Conservation (phyloP, 2,888 invertebrate species). For the Scotopteryx bipunctaria region DNA sequence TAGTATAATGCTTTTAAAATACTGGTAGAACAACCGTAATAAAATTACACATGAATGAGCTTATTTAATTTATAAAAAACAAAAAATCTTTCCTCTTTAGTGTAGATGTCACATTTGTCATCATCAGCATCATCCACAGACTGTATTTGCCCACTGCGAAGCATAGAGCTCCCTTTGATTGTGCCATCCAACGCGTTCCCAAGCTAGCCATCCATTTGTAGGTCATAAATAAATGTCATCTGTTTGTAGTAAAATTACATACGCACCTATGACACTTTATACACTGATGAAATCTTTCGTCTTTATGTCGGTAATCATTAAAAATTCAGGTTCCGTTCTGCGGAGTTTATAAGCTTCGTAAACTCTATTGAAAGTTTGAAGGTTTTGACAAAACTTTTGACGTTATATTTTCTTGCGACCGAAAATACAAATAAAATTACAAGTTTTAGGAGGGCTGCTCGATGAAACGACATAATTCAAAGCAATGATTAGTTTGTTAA, state of each 20-base stretch:
- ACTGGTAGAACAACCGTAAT: not conserved
- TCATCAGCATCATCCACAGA: too few species aligned
- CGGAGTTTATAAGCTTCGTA: conserved; percentile 46
- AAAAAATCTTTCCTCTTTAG: too few species aligned
- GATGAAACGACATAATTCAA: conserved; percentile 33
- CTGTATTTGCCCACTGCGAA: too few species aligned
- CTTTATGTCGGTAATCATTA: conserved; percentile 48
- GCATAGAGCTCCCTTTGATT: too few species aligned
- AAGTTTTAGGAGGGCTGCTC: conserved; percentile 24
- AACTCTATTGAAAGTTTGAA: conserved; percentile 50
- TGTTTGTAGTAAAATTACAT: too few species aligned
- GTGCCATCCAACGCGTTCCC: too few species aligned
- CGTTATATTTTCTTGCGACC: conserved; percentile 46
- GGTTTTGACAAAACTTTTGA: conserved; percentile 45
- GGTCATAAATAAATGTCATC: too few species aligned
- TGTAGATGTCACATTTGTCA: too few species aligned
- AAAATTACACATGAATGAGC: too few species aligned
- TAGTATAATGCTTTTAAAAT: not conserved
- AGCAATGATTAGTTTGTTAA: conserved; percentile 12
- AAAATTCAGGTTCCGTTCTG: conserved; percentile 52
- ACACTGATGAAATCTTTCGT: conserved; percentile 36
- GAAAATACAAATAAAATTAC: conserved; percentile 38
- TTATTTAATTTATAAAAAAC: too few species aligned
- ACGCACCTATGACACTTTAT: too few species aligned
- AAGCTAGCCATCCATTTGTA: too few species aligned